A percentile compares a stretch with the other conserved stretches of the same genome.
Conservation (phyloP, 2,113 vertebrate species). For the Oostethus manadensis region DNA sequence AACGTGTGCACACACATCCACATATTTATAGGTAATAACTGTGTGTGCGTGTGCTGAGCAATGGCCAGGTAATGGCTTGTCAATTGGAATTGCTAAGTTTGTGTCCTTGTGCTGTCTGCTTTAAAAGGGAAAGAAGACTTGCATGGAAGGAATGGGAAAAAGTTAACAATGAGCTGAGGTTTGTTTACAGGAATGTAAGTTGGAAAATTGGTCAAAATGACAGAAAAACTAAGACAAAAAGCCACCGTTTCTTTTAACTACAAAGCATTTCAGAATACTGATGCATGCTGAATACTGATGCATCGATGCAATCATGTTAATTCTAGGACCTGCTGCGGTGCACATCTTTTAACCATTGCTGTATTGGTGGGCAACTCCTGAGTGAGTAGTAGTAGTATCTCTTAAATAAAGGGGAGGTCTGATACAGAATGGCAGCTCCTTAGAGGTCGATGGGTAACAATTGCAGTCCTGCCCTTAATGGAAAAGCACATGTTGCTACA, state of each 20-base stretch:
- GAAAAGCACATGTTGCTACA: background rate
- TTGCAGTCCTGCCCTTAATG: background rate
- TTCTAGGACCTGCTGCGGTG: background rate
- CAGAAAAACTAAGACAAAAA: no score
- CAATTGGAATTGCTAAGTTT: conserved; percentile 73
- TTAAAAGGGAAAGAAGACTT: conserved; percentile 17
- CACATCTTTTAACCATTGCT: background rate
- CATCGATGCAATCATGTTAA: background rate
- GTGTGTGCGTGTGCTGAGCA: conserved; percentile 58
- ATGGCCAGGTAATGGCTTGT: conserved; percentile 77
- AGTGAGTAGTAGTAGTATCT: background rate
- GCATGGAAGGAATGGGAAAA: background rate
- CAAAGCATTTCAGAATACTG: background rate
- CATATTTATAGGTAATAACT: conserved; percentile 39
- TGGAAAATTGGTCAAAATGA: conserved; percentile 8
- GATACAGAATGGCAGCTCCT: background rate
- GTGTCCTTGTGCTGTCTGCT: conserved; percentile 65
- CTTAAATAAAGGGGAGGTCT: background rate
- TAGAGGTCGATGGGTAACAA: background rate
- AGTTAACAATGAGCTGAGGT: conserved; percentile 36
- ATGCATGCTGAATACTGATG: background rate
- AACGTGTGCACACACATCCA: conserved; percentile 5
- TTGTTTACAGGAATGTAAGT: conserved; percentile 40
- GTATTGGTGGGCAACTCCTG: background rate
- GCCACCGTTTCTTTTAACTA: background rate